Evolutionary conservation across 2,113 vertebrate genomes (phyloP).

Genomic region (Scartelaos histophorus): DNA sequence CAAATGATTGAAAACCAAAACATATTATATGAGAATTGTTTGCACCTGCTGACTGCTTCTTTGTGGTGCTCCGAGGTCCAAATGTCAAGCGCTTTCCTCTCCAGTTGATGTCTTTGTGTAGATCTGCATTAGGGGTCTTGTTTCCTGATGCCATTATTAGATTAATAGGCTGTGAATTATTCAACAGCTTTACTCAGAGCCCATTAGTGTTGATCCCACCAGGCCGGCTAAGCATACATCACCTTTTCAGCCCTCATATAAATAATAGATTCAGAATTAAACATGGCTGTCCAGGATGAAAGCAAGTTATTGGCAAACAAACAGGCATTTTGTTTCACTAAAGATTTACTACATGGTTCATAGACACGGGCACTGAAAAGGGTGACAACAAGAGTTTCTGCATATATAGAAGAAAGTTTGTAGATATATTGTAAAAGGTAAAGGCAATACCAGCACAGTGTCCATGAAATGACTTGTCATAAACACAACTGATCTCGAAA

Average conservation of each 20-base stretch:
- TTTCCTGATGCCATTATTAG: conserved; percentile 71
- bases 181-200: conserved; percentile 55
- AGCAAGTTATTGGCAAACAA: conserved; percentile 50
- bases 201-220: conserved; percentile 63
- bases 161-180: conserved; percentile 72
- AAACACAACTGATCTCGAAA: background rate
- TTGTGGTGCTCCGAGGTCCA: conserved; percentile 72
- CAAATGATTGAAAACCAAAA: conserved; percentile 28
- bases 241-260: conserved; percentile 55
- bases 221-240: conserved; percentile 48
- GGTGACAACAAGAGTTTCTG: background rate
- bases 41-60: conserved; percentile 34
- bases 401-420: background rate
- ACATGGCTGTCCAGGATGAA: conserved; percentile 47
- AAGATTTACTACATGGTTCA: conserved; percentile 24
- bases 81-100: conserved; percentile 73
- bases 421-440: background rate
- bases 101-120: conserved; percentile 64
- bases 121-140: conserved; percentile 54
- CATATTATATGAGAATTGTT: conserved; percentile 9
- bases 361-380: conserved; percentile 29
- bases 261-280: conserved; percentile 66
- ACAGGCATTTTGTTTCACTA: conserved; percentile 33
- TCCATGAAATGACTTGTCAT: background rate
- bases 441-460: conserved; percentile 25